Evolutionary conservation across 2,888 invertebrate genomes (phyloP).

Genomic region (Eutolmus rufibarbis): DNA sequence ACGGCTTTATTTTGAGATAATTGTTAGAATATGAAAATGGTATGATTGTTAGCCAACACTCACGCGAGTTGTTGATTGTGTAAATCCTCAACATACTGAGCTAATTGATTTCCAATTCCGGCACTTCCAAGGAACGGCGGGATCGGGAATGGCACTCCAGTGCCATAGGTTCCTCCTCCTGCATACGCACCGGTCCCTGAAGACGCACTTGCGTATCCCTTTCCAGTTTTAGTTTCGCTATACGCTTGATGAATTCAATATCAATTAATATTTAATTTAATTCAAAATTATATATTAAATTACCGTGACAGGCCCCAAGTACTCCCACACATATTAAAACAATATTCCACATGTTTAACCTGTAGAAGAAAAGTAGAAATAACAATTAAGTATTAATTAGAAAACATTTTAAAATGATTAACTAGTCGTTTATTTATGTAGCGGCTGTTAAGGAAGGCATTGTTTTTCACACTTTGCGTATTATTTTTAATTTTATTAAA

Average conservation of each 20-base stretch:
- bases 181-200: not conserved
- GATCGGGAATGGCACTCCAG: slow-evolving; percentile 37
- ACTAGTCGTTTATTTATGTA: too few relatives aligned
- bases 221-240: not conserved
- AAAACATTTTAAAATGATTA: not conserved
- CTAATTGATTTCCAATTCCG: not conserved
- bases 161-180: not conserved
- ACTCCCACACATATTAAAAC: not conserved
- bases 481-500: too few relatives aligned
- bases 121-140: slow-evolving; percentile 37
- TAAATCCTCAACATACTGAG: slow-evolving; percentile 45
- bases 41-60: slow-evolving; percentile 23
- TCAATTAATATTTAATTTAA: not conserved
- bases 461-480: too few relatives aligned
- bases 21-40: not conserved
- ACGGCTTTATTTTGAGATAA: not conserved
- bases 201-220: slow-evolving; percentile 8
- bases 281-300: not conserved
- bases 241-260: not conserved
- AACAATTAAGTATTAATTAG: not conserved
- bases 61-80: slow-evolving; percentile 47
- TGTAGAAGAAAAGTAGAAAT: not conserved
- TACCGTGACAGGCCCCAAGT: not conserved
- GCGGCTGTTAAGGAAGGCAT: too few relatives aligned
- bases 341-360: not conserved